A percentile compares a stretch with the other conserved stretches of the same genome.
These are phyloP conservation scores for Cheumatopsyche charites DNA, from an alignment of 1,140 invertebrate species.

Conservation along the genomic window DNA sequence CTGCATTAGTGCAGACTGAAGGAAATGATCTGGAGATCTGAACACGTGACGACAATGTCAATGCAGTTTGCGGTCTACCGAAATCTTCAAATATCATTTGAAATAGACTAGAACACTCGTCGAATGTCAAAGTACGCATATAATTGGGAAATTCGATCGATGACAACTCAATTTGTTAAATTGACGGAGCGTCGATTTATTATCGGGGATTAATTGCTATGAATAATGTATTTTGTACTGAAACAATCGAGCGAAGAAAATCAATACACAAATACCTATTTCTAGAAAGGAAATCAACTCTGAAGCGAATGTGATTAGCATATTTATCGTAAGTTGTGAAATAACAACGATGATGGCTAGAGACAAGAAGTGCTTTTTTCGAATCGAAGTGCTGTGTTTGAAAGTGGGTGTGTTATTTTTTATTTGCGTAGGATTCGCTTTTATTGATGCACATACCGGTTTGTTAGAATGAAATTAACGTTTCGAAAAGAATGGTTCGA, in stretches of 20 bases:
- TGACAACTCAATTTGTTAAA: conserved; percentile 13
- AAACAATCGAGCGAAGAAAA: background rate
- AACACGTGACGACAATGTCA: conserved; percentile 14
- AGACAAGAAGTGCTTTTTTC: too few relatives aligned
- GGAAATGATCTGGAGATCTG: conserved; percentile 44
- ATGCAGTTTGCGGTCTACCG: background rate
- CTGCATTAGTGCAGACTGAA: conserved; percentile 39
- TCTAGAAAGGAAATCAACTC: conserved; percentile 24
- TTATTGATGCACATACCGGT: too few relatives aligned
- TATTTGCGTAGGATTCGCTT: too few relatives aligned
- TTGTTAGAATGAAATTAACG: too few relatives aligned
- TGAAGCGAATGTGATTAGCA: background rate
- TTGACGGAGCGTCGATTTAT: conserved; percentile 10
- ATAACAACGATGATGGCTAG: too few relatives aligned
- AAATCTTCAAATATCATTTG: background rate
- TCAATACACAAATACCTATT: background rate
- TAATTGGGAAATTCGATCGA: background rate
- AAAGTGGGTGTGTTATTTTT: too few relatives aligned
- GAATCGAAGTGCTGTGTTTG: too few relatives aligned
- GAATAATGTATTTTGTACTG: conserved; percentile 18
- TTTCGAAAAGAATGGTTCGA: too few relatives aligned
- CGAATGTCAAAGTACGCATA: background rate
- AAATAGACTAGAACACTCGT: background rate
- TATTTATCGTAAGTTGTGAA: background rate
- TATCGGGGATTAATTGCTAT: conserved; percentile 19